Evolutionary conservation across 2,113 vertebrate genomes (phyloP).

Genomic region (Dasyprocta punctata): DNA sequence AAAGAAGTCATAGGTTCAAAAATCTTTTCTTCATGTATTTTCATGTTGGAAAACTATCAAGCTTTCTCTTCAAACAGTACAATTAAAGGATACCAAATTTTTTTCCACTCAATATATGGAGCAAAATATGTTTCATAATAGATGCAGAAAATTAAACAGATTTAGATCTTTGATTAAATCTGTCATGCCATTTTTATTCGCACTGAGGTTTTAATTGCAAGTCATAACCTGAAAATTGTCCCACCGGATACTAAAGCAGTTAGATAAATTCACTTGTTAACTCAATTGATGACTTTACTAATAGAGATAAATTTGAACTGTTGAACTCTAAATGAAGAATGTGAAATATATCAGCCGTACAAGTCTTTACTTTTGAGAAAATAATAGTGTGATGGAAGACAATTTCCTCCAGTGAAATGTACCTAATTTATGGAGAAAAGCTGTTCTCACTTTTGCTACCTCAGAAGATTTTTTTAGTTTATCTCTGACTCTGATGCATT

Average conservation of each 20-base stretch:
- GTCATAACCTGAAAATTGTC: not conserved
- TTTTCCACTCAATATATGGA: not conserved
- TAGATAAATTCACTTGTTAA: not conserved
- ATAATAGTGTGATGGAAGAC: not conserved
- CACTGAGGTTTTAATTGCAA: constrained; percentile 4
- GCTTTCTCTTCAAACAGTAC: not conserved
- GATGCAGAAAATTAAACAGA: constrained; percentile 1
- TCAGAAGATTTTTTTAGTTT: constrained; percentile 56
- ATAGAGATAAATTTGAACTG: constrained; percentile 46
- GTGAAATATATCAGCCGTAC: not conserved
- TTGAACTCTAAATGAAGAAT: constrained; percentile 35
- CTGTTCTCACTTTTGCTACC: constrained; percentile 53
- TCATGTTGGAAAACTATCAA: not conserved
- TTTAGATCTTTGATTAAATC: constrained; percentile 34
- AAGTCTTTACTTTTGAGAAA: constrained; percentile 17
- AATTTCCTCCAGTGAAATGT: not conserved
- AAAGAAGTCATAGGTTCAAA: not conserved
- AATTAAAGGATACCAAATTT: not conserved
- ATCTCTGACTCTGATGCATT: constrained; percentile 47
- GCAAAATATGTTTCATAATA: not conserved
- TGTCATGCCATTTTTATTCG: constrained; percentile 16
- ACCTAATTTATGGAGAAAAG: constrained; percentile 53
- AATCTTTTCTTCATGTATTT: not conserved
- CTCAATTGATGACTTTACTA: constrained; percentile 13
- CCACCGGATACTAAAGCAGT: not conserved